phyloP scores from a whole-genome alignment of 2,797 vertebrate genomes.

The Xerus rutilus region DNA sequence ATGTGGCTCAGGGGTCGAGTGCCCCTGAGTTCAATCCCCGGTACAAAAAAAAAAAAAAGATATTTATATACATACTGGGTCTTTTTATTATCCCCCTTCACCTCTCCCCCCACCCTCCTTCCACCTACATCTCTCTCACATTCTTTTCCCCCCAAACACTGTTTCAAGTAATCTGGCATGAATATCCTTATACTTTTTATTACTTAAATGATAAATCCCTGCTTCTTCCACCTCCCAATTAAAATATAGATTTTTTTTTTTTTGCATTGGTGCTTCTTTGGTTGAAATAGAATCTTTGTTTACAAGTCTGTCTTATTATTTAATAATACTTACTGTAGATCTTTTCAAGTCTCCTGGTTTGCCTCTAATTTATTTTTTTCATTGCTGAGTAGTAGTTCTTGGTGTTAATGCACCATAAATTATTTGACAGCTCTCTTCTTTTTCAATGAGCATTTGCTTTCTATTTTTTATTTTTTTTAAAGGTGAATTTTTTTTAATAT shows the following conservation, averaged over 20 bases:
- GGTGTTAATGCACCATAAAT: not conserved
- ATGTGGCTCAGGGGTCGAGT: no score
- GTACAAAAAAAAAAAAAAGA: no score
- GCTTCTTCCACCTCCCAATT: not conserved
- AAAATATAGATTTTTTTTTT: not conserved
- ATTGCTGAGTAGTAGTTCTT: not conserved
- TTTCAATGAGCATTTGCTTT: not conserved
- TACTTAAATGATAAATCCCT: not conserved
- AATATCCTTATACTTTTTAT: not conserved
- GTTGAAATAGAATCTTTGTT: not conserved
- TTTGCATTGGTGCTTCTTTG: not conserved
- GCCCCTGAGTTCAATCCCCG: no score
- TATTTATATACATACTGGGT: not conserved
- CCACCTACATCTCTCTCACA: not conserved
- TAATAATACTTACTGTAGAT: not conserved
- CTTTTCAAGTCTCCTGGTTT: not conserved
- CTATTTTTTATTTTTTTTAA: not conserved
- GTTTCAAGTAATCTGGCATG: not conserved
- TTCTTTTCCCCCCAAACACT: not conserved
- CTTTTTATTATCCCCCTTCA: not conserved
- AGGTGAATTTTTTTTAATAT: no score
- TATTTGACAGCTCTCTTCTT: not conserved
- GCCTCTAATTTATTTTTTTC: constrained; percentile 6
- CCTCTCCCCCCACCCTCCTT: not conserved
- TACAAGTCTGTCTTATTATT: not conserved